Percentiles rank a stretch among this genome's conserved stretches.
Evolutionary conservation across 2,113 vertebrate species (phyloP).

Genomic region (Amphiprion ocellaris): DNA sequence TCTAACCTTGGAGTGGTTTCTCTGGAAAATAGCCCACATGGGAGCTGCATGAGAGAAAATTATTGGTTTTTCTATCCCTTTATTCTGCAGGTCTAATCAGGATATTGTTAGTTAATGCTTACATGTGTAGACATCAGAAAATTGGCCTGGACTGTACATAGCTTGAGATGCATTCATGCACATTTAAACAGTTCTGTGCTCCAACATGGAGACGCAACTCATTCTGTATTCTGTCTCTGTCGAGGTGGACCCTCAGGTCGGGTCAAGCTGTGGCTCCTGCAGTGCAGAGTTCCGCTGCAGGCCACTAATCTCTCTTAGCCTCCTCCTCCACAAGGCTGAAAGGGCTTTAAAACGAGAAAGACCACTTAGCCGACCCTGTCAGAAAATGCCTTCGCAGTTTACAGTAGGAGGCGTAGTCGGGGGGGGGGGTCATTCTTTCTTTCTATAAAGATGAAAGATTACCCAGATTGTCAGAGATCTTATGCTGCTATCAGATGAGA

Average conservation of each 20-base stretch:
- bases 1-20: constrained; percentile 19
- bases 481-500: constrained; percentile 64
- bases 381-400: constrained; percentile 50
- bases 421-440: constrained; percentile 18
- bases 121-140: neutral
- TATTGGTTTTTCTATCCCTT: neutral
- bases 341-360: constrained; percentile 59
- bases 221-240: constrained; percentile 53
- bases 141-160: neutral
- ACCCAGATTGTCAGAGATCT: constrained; percentile 69
- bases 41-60: constrained; percentile 10
- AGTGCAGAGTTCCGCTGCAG: constrained; percentile 59
- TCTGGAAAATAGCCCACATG: neutral
- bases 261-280: constrained; percentile 62
- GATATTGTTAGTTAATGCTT: neutral
- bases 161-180: neutral
- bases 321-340: constrained; percentile 52
- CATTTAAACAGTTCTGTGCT: neutral
- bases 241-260: constrained; percentile 47
- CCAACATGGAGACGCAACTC: neutral
- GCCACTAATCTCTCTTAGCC: constrained; percentile 67
- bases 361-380: constrained; percentile 70
- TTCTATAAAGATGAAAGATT: constrained; percentile 73
- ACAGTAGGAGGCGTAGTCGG: constrained; percentile 30
- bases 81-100: constrained; percentile 6